Evolutionary conservation across 2,888 invertebrate species (phyloP).

Genomic region (Diplazon laetatorius): DNA sequence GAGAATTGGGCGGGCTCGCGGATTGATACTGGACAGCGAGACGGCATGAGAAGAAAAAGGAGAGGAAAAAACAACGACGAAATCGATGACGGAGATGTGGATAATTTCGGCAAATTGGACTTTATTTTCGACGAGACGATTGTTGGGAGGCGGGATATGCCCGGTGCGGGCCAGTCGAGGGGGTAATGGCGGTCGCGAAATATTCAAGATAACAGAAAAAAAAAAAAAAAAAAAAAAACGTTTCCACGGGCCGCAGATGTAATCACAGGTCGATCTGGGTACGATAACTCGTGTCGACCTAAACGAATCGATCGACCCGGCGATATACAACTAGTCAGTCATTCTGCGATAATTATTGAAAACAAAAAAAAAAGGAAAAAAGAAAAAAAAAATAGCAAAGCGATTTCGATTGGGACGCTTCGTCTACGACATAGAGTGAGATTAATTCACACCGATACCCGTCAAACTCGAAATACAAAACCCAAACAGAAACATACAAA

Average conservation of each 20-base stretch:
- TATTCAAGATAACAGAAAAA: slow-evolving; percentile 3
- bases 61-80: slow-evolving; percentile 26
- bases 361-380: no score
- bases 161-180: slow-evolving; percentile 28
- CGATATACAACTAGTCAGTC: slow-evolving; percentile 36
- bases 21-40: slow-evolving; percentile 31
- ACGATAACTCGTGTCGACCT: slow-evolving; percentile 24
- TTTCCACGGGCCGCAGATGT: slow-evolving; percentile 42
- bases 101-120: slow-evolving; percentile 34
- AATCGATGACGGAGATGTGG: background rate
- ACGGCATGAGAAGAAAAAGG: slow-evolving; percentile 39
- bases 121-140: slow-evolving; percentile 47
- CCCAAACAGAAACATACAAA: background rate
- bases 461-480: no score
- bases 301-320: background rate
- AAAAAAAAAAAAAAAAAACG: background rate
- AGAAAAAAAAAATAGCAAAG: no score
- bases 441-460: slow-evolving; percentile 23
- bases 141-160: slow-evolving; percentile 31
- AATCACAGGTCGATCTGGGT: slow-evolving; percentile 34
- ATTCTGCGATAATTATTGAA: slow-evolving; percentile 42
- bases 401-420: slow-evolving; percentile 26
- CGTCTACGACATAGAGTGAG: slow-evolving; percentile 42
- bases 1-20: slow-evolving; percentile 33
- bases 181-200: slow-evolving; percentile 37